These are phyloP conservation scores for Cebus imitator DNA, from an alignment of 2,113 vertebrate genomes.

Conservation along the genomic window DNA sequence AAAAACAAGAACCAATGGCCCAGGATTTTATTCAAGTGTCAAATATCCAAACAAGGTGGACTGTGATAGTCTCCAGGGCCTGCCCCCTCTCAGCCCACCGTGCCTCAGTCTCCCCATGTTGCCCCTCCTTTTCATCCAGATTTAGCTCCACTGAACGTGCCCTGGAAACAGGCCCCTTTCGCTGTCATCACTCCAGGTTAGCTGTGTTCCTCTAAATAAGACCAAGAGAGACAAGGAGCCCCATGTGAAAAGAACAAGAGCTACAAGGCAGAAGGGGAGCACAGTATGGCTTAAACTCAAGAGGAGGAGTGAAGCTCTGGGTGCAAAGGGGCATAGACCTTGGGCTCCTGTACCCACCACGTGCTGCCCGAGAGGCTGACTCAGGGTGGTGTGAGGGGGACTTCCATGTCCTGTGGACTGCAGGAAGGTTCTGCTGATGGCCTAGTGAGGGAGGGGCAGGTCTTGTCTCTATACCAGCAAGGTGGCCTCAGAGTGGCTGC, in stretches of 20 bases:
- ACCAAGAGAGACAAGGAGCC: not conserved
- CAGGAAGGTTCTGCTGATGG: accelerated
- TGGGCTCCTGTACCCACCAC: not conserved
- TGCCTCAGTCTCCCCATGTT: no score
- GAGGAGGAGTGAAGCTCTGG: accelerated
- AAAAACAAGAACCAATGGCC: not conserved
- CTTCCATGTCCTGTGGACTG: accelerated
- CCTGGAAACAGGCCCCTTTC: no score
- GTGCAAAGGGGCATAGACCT: not conserved
- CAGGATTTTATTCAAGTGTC: not conserved
- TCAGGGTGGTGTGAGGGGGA: accelerated
- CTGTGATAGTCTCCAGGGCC: not conserved
- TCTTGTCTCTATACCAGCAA: accelerated
- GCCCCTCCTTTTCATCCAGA: not conserved
- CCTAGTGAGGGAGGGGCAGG: accelerated
- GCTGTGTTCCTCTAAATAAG: accelerated
- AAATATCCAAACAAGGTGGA: not conserved
- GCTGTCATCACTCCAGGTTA: not conserved
- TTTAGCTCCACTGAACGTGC: no score
- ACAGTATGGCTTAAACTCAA: accelerated
- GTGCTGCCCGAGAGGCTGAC: not conserved
- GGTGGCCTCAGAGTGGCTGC: accelerated
- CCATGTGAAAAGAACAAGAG: not conserved
- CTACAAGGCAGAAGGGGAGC: no score
- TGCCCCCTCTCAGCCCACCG: accelerated